Percentiles rank a stretch among this genome's conserved stretches.
Conservation (phyloP, 2,797 vertebrate genomes). For the Anableps anableps region DNA sequence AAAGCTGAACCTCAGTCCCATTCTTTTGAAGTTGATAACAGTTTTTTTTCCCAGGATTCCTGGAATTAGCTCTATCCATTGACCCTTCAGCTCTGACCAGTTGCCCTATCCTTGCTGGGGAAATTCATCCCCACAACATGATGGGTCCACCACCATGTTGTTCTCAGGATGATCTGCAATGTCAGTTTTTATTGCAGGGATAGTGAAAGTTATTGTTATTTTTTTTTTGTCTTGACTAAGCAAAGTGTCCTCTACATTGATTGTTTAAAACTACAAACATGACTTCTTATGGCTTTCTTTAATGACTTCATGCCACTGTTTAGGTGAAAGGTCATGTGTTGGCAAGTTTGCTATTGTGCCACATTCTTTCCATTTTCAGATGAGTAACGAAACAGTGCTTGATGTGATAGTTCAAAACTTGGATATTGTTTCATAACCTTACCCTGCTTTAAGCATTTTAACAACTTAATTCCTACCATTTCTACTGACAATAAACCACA, state of each 20-base stretch:
- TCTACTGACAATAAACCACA: background rate
- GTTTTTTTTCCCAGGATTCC: background rate
- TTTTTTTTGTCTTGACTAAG: background rate
- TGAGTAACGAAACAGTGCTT: background rate
- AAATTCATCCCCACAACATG: background rate
- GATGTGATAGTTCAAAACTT: background rate
- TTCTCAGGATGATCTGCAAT: background rate
- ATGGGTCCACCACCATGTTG: background rate
- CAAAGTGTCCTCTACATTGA: background rate
- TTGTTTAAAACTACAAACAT: background rate
- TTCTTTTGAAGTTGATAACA: background rate
- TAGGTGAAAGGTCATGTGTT: background rate
- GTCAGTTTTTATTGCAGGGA: background rate
- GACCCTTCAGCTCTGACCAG: background rate
- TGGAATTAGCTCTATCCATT: background rate
- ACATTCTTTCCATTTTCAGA: background rate
- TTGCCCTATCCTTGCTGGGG: background rate
- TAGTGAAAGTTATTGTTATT: background rate
- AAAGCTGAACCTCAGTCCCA: background rate
- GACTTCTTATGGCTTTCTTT: background rate
- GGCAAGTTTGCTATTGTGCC: background rate
- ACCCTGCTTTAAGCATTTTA: background rate
- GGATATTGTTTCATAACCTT: too few relatives aligned
- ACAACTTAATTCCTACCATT: background rate
- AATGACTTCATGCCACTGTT: background rate